These are phyloP conservation scores for Panagrolaimus sp. DNA, from an alignment of 1,140 invertebrate species.

Conservation along the genomic window DNA sequence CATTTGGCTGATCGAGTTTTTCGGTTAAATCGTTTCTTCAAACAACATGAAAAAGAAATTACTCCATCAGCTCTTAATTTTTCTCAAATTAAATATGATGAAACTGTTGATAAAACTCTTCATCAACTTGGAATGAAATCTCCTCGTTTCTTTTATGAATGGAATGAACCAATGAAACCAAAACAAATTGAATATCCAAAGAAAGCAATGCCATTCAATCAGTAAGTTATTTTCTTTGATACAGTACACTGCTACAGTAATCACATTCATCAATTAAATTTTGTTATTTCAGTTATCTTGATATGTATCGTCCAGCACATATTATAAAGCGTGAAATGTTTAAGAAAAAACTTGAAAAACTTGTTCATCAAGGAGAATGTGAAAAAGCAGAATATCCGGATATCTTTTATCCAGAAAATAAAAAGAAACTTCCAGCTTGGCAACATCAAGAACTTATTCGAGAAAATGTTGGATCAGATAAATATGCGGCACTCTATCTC, in stretches of 20 bases:
- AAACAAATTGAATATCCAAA: slow-evolving; percentile 77
- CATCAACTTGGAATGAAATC: slow-evolving; percentile 71
- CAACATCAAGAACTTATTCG: slow-evolving; percentile 43
- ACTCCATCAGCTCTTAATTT: slow-evolving; percentile 86
- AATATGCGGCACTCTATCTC: slow-evolving; percentile 36
- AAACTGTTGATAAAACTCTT: slow-evolving; percentile 72
- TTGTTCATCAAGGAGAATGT: slow-evolving; percentile 33
- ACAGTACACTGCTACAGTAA: no score
- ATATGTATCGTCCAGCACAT: slow-evolving; percentile 51
- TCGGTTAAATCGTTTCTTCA: slow-evolving; percentile 79
- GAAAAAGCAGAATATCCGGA: slow-evolving; percentile 46
- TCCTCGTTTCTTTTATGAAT: slow-evolving; percentile 81
- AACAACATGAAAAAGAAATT: slow-evolving; percentile 72
- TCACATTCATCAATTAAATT: no score
- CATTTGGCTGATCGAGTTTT: slow-evolving; percentile 67
- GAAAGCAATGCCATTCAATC: slow-evolving; percentile 71
- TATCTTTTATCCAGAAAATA: slow-evolving; percentile 52
- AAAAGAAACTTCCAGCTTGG: slow-evolving; percentile 46
- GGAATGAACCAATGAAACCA: slow-evolving; percentile 70
- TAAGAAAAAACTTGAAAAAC: slow-evolving; percentile 34
- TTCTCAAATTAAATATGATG: slow-evolving; percentile 86
- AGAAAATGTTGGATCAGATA: slow-evolving; percentile 41
- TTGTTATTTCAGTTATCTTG: slow-evolving; percentile 41
- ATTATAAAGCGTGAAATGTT: slow-evolving; percentile 32
- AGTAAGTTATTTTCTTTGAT: slow-evolving; percentile 55